Evolutionary conservation across 2,888 invertebrate genomes (phyloP).

Genomic region (Tipula helvola): DNA sequence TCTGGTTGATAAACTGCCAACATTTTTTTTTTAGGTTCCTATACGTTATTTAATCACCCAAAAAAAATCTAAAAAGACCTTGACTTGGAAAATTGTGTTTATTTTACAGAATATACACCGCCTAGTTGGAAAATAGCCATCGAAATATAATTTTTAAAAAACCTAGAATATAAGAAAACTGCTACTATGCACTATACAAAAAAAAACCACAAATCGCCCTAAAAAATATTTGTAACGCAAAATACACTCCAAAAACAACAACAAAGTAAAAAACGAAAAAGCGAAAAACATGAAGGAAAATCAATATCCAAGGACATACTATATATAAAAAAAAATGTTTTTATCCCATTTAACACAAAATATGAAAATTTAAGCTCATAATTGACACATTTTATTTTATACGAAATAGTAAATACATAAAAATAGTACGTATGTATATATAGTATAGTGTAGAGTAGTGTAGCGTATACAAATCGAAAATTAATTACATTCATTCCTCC

Average conservation of each 20-base stretch:
- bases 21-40: background rate
- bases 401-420: background rate
- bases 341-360: background rate
- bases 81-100: background rate
- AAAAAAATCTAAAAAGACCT: background rate
- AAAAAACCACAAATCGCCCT: background rate
- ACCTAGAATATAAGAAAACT: background rate
- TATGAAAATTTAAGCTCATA: background rate
- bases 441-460: background rate
- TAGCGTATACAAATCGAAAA: background rate
- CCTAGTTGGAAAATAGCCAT: background rate
- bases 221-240: background rate
- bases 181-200: background rate
- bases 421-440: background rate
- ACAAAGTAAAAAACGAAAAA: background rate
- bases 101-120: background rate
- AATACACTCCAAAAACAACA: background rate
- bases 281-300: background rate
- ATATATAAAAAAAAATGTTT: background rate
- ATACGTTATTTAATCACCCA: background rate
- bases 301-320: slow-evolving; percentile 4
- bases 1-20: background rate
- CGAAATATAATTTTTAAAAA: background rate
- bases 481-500: background rate
- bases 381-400: background rate